Evolutionary conservation across 2,113 vertebrate species (phyloP), one percentile per base, ranked within the genome.

Genomic region (Sigmodon hispidus): DNA sequence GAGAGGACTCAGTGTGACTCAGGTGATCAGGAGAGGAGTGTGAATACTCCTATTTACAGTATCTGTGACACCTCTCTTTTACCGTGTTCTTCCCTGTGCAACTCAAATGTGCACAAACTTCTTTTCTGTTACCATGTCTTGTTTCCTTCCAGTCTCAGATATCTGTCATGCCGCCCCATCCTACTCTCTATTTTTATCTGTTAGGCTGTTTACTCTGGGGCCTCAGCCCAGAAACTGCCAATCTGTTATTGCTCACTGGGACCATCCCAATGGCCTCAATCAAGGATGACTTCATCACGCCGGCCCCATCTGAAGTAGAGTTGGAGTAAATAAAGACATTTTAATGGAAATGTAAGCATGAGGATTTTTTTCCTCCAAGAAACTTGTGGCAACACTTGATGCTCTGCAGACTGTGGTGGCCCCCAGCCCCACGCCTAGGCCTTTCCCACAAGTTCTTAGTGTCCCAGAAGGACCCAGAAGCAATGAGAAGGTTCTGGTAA

Each of bases 321-420:
- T 13, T 85, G 61, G 43, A 45, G 21, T 79, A 36, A 79, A 79
- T 48, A 36, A 85, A 12, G 61, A 36, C 11, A 65, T 65, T 11
- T 65, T 48, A 85, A 65, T 31, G 17, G 45, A 83, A 76, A 12
- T 76, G 73, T 48, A 76, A 79, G 24, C 57, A 61, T 61, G 57
- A 61, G 22, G 15, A 4, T 26, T n/a, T 52, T 34, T 26, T 59
- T 59, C n/a, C n/a, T n/a, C 95, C 96, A 97, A 96, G 67, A 96
- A 97, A 90, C 93, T 97, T 97, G 26, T 69, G 80, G 50, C 89
- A 95, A 91, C 97, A 89, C 50, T 24, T 97, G 96, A 97, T 89
- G 94, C 76, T 96, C 88, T 96, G 95, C 97, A 97, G 97, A 92
- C 92, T 86, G 10, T 7, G 96, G 86, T 36, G 87, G 94, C 57